A percentile compares a stretch with the other conserved stretches of the same genome.
Evolutionary conservation across 1,140 invertebrate species (phyloP).

Genomic region (Calycopis cecrops): DNA sequence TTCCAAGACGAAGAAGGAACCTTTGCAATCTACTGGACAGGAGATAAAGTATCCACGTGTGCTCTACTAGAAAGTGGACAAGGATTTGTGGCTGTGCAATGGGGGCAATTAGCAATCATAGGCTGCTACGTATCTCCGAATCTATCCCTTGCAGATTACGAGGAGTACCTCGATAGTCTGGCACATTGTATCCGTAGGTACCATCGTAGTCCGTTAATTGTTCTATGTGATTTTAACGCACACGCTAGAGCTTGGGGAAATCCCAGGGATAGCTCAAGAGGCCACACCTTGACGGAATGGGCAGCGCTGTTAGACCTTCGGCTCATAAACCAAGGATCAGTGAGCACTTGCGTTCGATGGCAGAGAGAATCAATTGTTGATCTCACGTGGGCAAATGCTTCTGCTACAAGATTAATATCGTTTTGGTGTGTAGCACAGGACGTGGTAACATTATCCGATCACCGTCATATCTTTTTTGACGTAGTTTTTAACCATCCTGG

Average conservation of each 20-base stretch:
- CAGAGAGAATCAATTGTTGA: conserved; percentile 37
- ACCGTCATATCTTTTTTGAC: conserved; percentile 33
- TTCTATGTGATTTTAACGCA: conserved; percentile 26
- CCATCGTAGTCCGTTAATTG: conserved; percentile 11
- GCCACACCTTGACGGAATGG: conserved; percentile 17
- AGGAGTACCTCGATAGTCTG: conserved; percentile 6
- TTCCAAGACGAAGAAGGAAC: conserved; percentile 18
- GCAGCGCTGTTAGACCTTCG: conserved; percentile 18
- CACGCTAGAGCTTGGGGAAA: conserved; percentile 16
- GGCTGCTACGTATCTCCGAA: conserved; percentile 16
- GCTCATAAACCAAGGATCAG: conserved; percentile 23
- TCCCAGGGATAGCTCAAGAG: conserved; percentile 8
- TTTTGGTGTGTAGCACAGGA: conserved; percentile 37
- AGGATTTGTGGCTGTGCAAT: too few species aligned
- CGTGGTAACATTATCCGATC: conserved; percentile 38
- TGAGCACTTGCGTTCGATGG: conserved; percentile 32
- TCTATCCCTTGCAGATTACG: not conserved
- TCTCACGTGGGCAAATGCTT: conserved; percentile 28
- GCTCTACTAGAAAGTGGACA: conserved; percentile 8
- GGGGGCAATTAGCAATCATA: not conserved
- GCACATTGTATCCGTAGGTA: conserved; percentile 5
- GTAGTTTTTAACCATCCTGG: not conserved
- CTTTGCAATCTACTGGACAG: conserved; percentile 24
- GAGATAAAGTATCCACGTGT: not conserved
- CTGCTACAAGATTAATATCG: conserved; percentile 11